A percentile compares a stretch with the other conserved stretches of the same genome.
These are phyloP conservation scores for Thelaira solivaga DNA, from an alignment of 2,888 invertebrate genomes.

Conservation along the genomic window DNA sequence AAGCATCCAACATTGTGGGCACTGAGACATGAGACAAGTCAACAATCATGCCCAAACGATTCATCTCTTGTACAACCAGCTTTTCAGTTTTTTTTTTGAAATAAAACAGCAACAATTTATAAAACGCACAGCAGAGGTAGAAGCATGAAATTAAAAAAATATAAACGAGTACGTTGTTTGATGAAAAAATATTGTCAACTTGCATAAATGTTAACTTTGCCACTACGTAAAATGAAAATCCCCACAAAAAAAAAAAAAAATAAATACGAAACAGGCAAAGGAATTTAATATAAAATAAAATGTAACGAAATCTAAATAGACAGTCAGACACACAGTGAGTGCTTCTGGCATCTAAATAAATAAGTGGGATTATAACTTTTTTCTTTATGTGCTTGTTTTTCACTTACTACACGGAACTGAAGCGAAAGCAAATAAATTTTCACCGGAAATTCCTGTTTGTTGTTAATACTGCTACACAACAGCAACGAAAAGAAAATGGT, in stretches of 20 bases:
- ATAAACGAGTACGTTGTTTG: constrained; percentile 5
- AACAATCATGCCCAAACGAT: constrained; percentile 91
- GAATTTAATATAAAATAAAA: constrained; percentile 7
- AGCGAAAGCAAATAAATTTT: constrained; percentile 20
- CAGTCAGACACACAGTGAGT: background rate
- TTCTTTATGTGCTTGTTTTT: background rate
- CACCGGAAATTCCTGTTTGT: constrained; percentile 39
- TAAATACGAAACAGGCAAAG: background rate
- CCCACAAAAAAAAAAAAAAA: too few relatives aligned
- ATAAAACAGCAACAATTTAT: constrained; percentile 1
- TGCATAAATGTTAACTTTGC: constrained; percentile 9
- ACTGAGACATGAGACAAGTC: constrained; percentile 89
- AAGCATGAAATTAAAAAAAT: background rate
- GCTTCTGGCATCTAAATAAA: background rate
- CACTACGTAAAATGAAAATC: too few relatives aligned
- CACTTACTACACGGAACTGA: background rate
- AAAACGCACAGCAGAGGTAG: background rate
- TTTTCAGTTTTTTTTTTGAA: constrained; percentile 77
- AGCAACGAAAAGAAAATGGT: background rate
- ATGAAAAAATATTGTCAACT: constrained; percentile 35
- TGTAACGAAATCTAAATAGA: background rate
- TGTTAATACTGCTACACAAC: background rate
- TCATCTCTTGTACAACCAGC: constrained; percentile 91
- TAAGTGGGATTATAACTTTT: constrained; percentile 14
- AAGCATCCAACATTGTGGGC: constrained; percentile 87